Base-by-base conservation (phyloP, 53 echinoderm and acorn worm genomes). In the Temnopleurus reevesii region DNA sequence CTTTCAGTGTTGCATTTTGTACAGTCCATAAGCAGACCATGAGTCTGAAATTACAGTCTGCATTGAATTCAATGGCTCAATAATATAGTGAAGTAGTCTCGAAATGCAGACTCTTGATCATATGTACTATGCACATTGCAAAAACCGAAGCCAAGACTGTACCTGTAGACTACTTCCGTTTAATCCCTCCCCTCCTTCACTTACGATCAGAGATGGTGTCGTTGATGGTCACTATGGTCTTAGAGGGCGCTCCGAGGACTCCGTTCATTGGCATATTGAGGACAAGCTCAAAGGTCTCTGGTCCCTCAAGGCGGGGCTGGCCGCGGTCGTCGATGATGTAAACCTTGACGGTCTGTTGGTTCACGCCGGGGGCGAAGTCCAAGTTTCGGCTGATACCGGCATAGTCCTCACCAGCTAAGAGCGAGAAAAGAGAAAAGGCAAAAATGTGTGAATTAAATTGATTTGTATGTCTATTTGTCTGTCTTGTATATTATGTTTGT, bases 251-350 rank as follows among this genome's bases (percentile, higher is more conserved):
- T 84, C 99, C 96, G 3, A 99, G 93, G 5, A 92, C 99, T 19
- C 95, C 99, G 53, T 94, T 95, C 94, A 99, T 95, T 45, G 99
- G 91, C 99, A 99, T 99, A 61, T 93, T 90, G n/a, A 99, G 96
- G 29, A 96, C 96, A 44, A 96, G 91, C 86, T 95, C 94, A 81
- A 99, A 99, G 55, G 99, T 99, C 87, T 99, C 99, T 34, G 93
- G 92, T 77, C 99, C 99, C 76, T 99, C 99, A 63, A 99, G 92
- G 5, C 93, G 31, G 0, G 99, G 99, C 89, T 99, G 99, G 81
- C 99, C 99, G n/a, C 96, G 84, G 58, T 99, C 99, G 49, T 99
- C 99, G 80, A 96, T 92, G 91, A 99, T 96, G 96, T 94, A 96
- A 38, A 99, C 91, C 43, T 94, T 91, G 59, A 99, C 99, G 1